Conservation (phyloP, 2,797 vertebrate species). For the Microctenopoma stevenorrisi region DNA sequence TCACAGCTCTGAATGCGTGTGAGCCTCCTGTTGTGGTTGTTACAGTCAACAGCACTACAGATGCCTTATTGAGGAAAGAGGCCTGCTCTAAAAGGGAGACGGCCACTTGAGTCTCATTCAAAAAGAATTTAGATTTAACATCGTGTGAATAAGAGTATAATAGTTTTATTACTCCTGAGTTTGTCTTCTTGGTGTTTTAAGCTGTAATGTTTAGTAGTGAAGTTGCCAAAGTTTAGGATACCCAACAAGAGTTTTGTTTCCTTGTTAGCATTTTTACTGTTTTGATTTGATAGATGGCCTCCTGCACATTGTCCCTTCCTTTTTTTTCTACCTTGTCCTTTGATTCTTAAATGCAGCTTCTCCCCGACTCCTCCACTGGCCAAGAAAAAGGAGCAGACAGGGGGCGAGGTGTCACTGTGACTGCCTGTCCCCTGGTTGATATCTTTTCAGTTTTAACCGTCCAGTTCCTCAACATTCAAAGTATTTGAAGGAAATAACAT, state of each 20-base stretch:
- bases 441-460: conserved; percentile 57
- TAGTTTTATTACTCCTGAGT: conserved; percentile 36
- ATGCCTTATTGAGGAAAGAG: conserved; percentile 79
- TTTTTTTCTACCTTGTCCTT: neutral
- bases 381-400: conserved; percentile 40
- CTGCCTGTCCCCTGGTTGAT: conserved; percentile 9
- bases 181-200: conserved; percentile 22
- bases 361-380: conserved; percentile 49
- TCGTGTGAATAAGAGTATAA: conserved; percentile 49
- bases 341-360: conserved; percentile 52
- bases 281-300: neutral
- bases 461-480: conserved; percentile 60
- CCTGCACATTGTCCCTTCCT: neutral
- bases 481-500: conserved; percentile 65
- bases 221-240: conserved; percentile 37
- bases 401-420: conserved; percentile 32
- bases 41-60: conserved; percentile 68
- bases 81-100: conserved; percentile 43
- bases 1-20: conserved; percentile 32
- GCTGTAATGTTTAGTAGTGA: conserved; percentile 25
- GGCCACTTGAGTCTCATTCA: conserved; percentile 32
- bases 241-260: neutral
- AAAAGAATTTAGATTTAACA: conserved; percentile 35
- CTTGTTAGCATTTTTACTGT: conserved; percentile 14
- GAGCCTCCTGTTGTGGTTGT: conserved; percentile 38